Evolutionary conservation across 1,140 invertebrate species (phyloP).

Genomic region (Tetranychus cinnabarinus): DNA sequence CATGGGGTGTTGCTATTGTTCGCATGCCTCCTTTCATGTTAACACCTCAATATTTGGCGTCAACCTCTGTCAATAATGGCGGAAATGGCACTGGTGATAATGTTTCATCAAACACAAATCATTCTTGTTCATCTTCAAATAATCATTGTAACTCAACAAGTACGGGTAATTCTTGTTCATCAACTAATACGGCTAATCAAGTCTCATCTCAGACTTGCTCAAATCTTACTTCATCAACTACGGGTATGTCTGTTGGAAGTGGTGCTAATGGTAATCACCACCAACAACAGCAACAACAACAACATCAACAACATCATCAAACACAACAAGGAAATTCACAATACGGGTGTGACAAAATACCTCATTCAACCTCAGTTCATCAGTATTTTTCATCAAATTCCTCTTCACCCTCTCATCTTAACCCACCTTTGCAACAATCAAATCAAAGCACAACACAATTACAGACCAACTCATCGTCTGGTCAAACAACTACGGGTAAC

Average conservation of each 20-base stretch:
- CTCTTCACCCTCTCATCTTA: too few species aligned
- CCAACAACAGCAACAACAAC: background rate
- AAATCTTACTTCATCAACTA: background rate
- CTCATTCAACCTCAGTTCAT: too few species aligned
- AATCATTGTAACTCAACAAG: background rate
- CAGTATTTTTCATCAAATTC: too few species aligned
- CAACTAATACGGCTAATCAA: background rate
- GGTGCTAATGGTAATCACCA: background rate
- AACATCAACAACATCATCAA: background rate
- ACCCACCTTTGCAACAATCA: too few species aligned
- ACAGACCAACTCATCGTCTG: too few species aligned
- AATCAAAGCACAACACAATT: too few species aligned
- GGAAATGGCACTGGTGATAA: too few species aligned
- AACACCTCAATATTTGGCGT: background rate
- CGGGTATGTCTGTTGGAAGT: background rate
- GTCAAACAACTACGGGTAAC: too few species aligned
- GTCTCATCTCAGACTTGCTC: background rate
- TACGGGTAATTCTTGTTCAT: too few species aligned
- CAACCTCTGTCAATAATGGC: too few species aligned
- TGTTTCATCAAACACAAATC: too few species aligned
- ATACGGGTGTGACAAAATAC: too few species aligned
- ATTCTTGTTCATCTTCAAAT: background rate
- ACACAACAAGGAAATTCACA: background rate
- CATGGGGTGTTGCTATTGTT: conserved; percentile 59
- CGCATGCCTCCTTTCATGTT: conserved; percentile 26